Base-by-base conservation (phyloP, 2,888 invertebrate species). In the Smittia sp. region DNA sequence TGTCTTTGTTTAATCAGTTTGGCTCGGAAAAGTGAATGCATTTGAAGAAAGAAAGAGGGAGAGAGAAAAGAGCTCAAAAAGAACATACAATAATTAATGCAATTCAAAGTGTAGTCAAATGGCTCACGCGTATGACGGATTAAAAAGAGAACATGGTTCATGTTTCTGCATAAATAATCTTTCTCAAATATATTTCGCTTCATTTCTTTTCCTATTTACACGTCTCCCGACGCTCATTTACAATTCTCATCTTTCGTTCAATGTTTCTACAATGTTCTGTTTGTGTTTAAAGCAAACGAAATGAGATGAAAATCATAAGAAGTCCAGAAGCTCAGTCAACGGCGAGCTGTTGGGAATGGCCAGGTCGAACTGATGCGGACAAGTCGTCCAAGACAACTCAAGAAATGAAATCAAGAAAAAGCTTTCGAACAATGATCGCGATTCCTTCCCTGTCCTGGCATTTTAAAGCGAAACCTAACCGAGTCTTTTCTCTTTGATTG, bases 391-490 rank as follows among this genome's bases (percentile, higher is more conserved):
- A 39, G 11, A 39, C n/a, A 52, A 69, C 9, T 67, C 22, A n/a
- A 27, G 24, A 24, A 25, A 22, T 38, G 41, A 68, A 41, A 46
- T 41, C 41, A 68, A 13, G 15, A 46, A 68, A 68, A 38, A 32
- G 24, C 18, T 32, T 66, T 66, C 46, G 58, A 62, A 72, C 58
- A 72, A 72, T 72, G 72, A 72, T 72, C 72, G 72, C 72, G 72
- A 72, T 62, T 72, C 68, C 27, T 41, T 15, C 24, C 38, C 66
- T 66, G 41, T 32, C 72, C 63, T 63, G 63, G 63, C 63, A 63
- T 25, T 25, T 22, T 27, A 65, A 7, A 65, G 24, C 65, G 27
- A n/a, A 65, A 24, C 22, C 6, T n/a, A 11, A 24, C 65, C 9
- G 13, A 18, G 11, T 20, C 18, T 22, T 62, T 20, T 15, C 15